phyloP scores from a whole-genome alignment of 2,888 invertebrate genomes.

The Heliconius ethilla region DNA sequence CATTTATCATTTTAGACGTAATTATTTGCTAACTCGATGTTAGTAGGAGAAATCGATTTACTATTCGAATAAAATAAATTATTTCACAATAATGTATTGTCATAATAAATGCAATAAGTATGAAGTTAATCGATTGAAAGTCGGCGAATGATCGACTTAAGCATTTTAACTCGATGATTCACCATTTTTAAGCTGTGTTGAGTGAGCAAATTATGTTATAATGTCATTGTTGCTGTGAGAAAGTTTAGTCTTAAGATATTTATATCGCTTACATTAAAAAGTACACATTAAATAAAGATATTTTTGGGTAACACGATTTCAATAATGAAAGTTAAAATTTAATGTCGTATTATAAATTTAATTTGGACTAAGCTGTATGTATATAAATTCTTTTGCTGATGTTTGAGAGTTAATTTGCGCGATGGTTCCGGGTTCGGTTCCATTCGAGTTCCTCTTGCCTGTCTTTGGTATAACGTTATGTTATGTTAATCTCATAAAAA shows the following conservation, averaged over 20 bases:
- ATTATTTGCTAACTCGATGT: conserved; percentile 2
- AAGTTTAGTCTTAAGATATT: conserved; percentile 17
- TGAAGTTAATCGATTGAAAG: conserved; percentile 31
- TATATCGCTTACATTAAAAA: background rate
- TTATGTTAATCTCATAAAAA: too few relatives aligned
- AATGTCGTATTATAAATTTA: background rate
- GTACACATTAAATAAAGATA: background rate
- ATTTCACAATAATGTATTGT: conserved; percentile 2
- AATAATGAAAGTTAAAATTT: background rate
- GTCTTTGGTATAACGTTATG: too few relatives aligned
- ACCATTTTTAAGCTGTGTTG: conserved; percentile 19
- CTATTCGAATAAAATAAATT: conserved; percentile 1
- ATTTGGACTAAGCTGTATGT: background rate
- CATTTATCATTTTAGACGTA: background rate
- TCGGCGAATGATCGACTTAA: conserved; percentile 20
- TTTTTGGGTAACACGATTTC: background rate
- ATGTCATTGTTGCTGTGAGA: conserved; percentile 23
- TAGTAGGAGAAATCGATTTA: conserved; percentile 20
- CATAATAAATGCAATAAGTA: conserved; percentile 23
- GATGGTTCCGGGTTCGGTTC: background rate
- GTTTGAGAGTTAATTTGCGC: background rate
- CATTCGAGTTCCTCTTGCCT: background rate
- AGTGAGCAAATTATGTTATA: conserved; percentile 30
- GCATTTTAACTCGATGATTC: conserved; percentile 23
- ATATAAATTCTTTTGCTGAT: background rate